Percentiles rank a stretch among this genome's conserved stretches.
Evolutionary conservation across 1,140 invertebrate species (phyloP).

Genomic region (Coptotermes formosanus): DNA sequence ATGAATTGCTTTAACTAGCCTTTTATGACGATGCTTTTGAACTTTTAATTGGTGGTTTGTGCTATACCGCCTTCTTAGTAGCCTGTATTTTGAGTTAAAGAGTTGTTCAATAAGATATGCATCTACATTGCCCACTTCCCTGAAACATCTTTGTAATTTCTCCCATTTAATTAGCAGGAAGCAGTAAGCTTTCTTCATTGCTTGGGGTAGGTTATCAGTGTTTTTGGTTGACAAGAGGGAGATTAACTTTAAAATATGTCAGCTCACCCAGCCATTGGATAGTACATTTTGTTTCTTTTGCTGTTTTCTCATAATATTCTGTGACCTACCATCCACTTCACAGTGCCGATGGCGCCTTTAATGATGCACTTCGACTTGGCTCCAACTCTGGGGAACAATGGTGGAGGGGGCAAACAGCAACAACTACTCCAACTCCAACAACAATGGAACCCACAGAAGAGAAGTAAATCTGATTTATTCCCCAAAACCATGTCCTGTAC

Average conservation of each 20-base stretch:
- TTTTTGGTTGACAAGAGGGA: background rate
- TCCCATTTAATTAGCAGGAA: background rate
- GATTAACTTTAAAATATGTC: background rate
- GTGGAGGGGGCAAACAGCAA: constrained; percentile 56
- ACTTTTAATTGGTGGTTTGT: constrained; percentile 1
- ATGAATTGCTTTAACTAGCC: constrained; percentile 7
- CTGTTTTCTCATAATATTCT: constrained; percentile 32
- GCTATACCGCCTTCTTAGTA: constrained; percentile 2
- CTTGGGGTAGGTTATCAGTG: background rate
- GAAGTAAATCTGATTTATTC: constrained; percentile 53
- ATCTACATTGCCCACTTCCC: background rate
- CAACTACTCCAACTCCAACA: constrained; percentile 57
- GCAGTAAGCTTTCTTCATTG: background rate
- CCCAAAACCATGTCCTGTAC: background rate
- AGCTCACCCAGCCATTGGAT: background rate
- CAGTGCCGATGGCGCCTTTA: constrained; percentile 45
- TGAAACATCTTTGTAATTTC: background rate
- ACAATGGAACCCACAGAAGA: constrained; percentile 59
- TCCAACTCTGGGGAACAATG: constrained; percentile 47
- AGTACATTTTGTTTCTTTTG: constrained; percentile 29
- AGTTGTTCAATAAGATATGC: background rate
- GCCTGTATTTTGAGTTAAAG: constrained; percentile 8
- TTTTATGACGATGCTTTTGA: background rate
- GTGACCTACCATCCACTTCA: constrained; percentile 33
- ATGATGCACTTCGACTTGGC: constrained; percentile 58